Evolutionary conservation across 2,113 vertebrate genomes (phyloP), one percentile per base, ranked within the genome.

Genomic region (Plotosus lineatus): DNA sequence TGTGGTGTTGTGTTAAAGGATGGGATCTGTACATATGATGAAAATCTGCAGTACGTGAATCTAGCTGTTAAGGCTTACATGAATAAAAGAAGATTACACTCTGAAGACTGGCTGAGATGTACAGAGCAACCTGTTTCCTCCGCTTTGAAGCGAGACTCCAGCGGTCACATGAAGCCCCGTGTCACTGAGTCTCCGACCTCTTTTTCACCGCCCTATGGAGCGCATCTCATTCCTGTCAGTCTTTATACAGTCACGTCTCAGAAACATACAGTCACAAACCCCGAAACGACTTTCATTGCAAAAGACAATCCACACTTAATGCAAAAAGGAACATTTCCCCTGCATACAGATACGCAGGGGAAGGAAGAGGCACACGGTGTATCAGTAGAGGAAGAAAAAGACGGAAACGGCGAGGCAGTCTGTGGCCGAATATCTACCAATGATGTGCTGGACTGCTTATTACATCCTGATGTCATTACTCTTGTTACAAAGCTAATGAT

Each of bases 361-460:
- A 72, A 66, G 26, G 23, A 40, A 28, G 72, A 69, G 19, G 12
- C 19, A 23, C 8, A 79, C 28, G 11, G 21, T 42, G 36, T 36
- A 15, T 58, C 77, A 31, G 71, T 40, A 44, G 9, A 14, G 26
- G 31, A 51, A 40, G 31, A 42, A 3, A 28, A 44, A 8, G 31
- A 77, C 42, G 28, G 28, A 60, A 61, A 10, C 40, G 14, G 17
- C 42, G 50, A 36, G 14, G 58, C 60, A 15, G 44, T 42, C 5
- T 8, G 21, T 4, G 21, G 14, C 10, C 28, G 53, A 4, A 83
- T 98, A 84, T 95, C 93, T 66, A 98, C 96, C 56, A 94, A 97
- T 77, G 95, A 97, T 85, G 87, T 99, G 87, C 87, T 99, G 21
- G 95, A 96, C 86, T 97, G 95, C 83, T 88, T 98, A 88, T 84